These are phyloP conservation scores for Drosophila auraria DNA, from an alignment of 1,140 invertebrate genomes.

Conservation along the genomic window DNA sequence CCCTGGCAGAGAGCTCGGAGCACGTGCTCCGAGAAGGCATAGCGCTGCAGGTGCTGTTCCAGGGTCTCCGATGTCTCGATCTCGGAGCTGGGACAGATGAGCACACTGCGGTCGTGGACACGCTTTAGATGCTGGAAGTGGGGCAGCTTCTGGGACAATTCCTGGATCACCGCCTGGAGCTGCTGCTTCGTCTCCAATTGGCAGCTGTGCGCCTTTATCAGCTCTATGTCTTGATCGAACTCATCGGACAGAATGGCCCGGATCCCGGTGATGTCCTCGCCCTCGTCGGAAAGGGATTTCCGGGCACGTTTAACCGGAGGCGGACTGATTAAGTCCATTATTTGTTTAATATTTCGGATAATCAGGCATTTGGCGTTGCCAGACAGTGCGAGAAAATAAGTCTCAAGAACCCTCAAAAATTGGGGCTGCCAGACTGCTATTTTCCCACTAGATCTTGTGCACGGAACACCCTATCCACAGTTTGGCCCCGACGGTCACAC, in stretches of 20 bases:
- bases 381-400: too few species aligned
- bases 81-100: constrained; percentile 86
- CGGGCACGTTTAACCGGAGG: constrained; percentile 51
- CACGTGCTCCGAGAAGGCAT: constrained; percentile 53
- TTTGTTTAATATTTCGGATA: not conserved
- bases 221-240: constrained; percentile 85
- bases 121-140: constrained; percentile 91
- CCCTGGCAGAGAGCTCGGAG: constrained; percentile 78
- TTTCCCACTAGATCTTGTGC: too few species aligned
- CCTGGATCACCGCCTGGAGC: constrained; percentile 88
- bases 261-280: constrained; percentile 46
- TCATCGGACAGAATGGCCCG: constrained; percentile 87
- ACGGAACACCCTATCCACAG: too few species aligned
- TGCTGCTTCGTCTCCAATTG: constrained; percentile 87
- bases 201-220: constrained; percentile 87
- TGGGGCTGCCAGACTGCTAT: too few species aligned
- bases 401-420: too few species aligned
- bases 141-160: constrained; percentile 86
- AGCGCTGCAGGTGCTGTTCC: constrained; percentile 49
- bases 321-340: constrained; percentile 41
- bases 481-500: constrained; percentile 5
- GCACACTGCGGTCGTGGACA: constrained; percentile 87
- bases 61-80: constrained; percentile 28
- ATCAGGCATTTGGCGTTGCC: too few species aligned
- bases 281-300: not conserved